phyloP scores from a whole-genome alignment of 2,113 vertebrate genomes.

The Oncorhynchus keta region DNA sequence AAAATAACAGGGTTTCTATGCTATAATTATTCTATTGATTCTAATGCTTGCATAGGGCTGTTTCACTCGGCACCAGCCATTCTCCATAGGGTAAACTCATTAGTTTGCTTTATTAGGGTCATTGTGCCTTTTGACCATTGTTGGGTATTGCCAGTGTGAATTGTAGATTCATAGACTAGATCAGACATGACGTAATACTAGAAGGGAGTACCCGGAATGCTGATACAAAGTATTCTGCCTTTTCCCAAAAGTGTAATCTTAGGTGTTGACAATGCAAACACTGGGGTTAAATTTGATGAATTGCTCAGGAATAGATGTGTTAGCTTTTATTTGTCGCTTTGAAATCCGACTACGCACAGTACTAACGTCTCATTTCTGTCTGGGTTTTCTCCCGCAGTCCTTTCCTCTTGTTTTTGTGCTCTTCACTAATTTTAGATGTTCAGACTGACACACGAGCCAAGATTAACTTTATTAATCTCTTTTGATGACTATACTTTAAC shows the following conservation, averaged over 20 bases:
- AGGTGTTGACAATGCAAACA: neutral
- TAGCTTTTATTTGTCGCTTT: neutral
- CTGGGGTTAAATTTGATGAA: slow-evolving; percentile 58
- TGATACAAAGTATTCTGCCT: neutral
- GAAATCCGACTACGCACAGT: slow-evolving; percentile 47
- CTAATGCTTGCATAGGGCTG: too few species aligned
- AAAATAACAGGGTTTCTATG: too few species aligned
- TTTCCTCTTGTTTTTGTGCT: slow-evolving; percentile 9
- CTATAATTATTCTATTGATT: too few species aligned
- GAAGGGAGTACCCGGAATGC: neutral
- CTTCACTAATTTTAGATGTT: slow-evolving; percentile 66
- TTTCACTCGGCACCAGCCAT: neutral
- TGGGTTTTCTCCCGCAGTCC: slow-evolving; percentile 23
- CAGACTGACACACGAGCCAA: slow-evolving; percentile 60
- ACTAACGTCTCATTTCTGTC: slow-evolving; percentile 39
- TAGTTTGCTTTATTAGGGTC: neutral
- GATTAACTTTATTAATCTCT: slow-evolving; percentile 72
- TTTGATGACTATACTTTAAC: slow-evolving; percentile 60
- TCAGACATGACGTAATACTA: too few species aligned
- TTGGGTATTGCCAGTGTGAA: too few species aligned
- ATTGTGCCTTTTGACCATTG: neutral
- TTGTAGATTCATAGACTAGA: too few species aligned
- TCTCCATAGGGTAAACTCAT: neutral
- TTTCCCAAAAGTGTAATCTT: neutral
- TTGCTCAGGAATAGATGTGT: neutral